Conservation (phyloP, 2,797 vertebrate genomes). For the Microchirus variegatus region DNA sequence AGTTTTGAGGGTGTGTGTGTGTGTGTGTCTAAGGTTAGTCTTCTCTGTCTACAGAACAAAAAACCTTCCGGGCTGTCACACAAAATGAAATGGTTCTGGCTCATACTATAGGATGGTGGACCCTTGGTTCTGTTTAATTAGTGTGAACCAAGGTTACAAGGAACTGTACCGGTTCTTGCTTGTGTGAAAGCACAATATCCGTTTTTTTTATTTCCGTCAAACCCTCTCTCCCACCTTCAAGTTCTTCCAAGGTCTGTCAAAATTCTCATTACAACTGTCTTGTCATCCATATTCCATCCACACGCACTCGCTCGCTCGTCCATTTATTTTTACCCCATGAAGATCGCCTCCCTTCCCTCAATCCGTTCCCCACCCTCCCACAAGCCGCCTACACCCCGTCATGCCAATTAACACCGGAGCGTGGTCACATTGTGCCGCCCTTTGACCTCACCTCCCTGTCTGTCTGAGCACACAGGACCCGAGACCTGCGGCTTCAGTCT, state of each 20-base stretch:
- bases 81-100: no score
- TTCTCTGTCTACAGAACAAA: not conserved
- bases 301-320: conserved; percentile 24
- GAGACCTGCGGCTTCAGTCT: conserved; percentile 52
- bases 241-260: conserved; percentile 43
- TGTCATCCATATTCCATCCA: conserved; percentile 58
- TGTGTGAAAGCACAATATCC: not conserved
- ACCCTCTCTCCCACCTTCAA: conserved; percentile 21
- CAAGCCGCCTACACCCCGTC: conserved; percentile 58
- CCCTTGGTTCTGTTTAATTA: no score
- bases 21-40: not conserved
- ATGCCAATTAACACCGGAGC: conserved; percentile 75
- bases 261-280: conserved; percentile 27
- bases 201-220: not conserved
- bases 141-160: no score
- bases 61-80: no score
- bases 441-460: conserved; percentile 63
- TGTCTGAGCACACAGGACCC: conserved; percentile 48
- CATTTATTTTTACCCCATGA: conserved; percentile 45
- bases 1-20: not conserved
- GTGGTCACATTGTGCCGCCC: conserved; percentile 62
- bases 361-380: conserved; percentile 68
- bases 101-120: no score
- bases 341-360: conserved; percentile 37
- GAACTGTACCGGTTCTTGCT: no score